Base-by-base conservation (phyloP, 2,113 vertebrate genomes). In the Pollimyrus isidori region DNA sequence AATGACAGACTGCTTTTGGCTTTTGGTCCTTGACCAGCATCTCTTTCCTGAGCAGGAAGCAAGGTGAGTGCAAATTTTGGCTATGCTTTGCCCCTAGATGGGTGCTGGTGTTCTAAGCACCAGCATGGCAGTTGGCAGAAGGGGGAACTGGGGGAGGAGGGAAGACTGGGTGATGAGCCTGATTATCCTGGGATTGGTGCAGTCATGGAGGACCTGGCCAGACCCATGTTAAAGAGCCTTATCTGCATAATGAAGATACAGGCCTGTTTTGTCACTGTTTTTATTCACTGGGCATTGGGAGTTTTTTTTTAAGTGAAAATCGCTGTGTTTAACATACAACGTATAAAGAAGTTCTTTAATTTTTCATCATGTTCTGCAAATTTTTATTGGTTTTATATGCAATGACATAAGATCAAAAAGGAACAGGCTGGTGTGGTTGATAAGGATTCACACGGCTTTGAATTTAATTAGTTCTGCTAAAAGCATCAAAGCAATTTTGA, bases 31-130 rank as follows among this genome's bases (percentile, higher is more conserved):
- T 5, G 26, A 91, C 88, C 88, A 86, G 46, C 87, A 52, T 92
- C 19, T 88, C 4, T 73, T 88, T 85, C 83, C 88, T 90, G 85
- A 93, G 91, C 90, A 86, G 85, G 89, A 65, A 91, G 90, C 88
- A 88, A 89, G 92, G 91, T 92, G 89, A 91, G 90, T 90, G 93
- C 92, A 93, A 93, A 90, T 89, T 30, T 91, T 91, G 91, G 94
- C 93, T 90, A 91, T 92, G 93, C 94, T 92, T 93, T 93, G 93
- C 93, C 93, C 94, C 91, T 93, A 95, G 95, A 95, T 95, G 95
- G 95, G 94, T 93, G 93, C 92, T 93, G 94, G 94, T 94, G 94
- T 94, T 94, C 93, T 94, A 94, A 94, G 94, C 94, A 94, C 93
- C 93, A 94, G 94, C 93, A 92, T 93, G 93, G 93, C 94, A 93